phyloP scores from a whole-genome alignment of 2,113 vertebrate genomes.

The Cottus gobio region DNA sequence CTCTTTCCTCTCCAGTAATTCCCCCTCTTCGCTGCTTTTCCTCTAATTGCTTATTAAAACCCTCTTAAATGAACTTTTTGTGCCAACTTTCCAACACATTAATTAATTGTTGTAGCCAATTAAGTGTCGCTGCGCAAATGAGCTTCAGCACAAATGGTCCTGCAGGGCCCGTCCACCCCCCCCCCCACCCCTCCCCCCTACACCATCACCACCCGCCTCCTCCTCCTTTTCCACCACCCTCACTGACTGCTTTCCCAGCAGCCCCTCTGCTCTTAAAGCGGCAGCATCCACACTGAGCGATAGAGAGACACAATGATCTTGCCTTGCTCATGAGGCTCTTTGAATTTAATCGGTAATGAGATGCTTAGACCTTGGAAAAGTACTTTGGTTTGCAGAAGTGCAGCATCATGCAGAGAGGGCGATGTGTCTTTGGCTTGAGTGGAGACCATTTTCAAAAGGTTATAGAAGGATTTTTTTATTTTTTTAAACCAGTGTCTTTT shows the following conservation, averaged over 20 bases:
- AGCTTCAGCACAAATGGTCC: slow-evolving; percentile 98
- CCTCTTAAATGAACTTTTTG: slow-evolving; percentile 90
- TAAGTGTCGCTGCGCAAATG: slow-evolving; percentile 99
- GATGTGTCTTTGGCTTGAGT: slow-evolving; percentile 36
- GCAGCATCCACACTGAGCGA: slow-evolving; percentile 44
- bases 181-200: not conserved
- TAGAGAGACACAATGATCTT: slow-evolving; percentile 7
- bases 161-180: slow-evolving; percentile 31
- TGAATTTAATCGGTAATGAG: slow-evolving; percentile 54
- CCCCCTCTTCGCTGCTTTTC: slow-evolving; percentile 80
- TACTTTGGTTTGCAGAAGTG: slow-evolving; percentile 43
- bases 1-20: slow-evolving; percentile 76
- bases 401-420: slow-evolving; percentile 57
- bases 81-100: slow-evolving; percentile 99
- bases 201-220: slow-evolving; percentile 10
- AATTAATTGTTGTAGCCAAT: slow-evolving; percentile 99
- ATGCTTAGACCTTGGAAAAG: slow-evolving; percentile 53
- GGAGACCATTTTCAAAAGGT: slow-evolving; percentile 30
- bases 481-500: not conserved
- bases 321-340: slow-evolving; percentile 28
- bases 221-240: slow-evolving; percentile 70
- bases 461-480: slow-evolving; percentile 5
- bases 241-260: slow-evolving; percentile 78
- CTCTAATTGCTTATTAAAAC: slow-evolving; percentile 89
- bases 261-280: slow-evolving; percentile 78